Evolutionary conservation across 2,888 invertebrate genomes (phyloP), one percentile per base, ranked within the genome.

Genomic region (Drosophila greeni): DNA sequence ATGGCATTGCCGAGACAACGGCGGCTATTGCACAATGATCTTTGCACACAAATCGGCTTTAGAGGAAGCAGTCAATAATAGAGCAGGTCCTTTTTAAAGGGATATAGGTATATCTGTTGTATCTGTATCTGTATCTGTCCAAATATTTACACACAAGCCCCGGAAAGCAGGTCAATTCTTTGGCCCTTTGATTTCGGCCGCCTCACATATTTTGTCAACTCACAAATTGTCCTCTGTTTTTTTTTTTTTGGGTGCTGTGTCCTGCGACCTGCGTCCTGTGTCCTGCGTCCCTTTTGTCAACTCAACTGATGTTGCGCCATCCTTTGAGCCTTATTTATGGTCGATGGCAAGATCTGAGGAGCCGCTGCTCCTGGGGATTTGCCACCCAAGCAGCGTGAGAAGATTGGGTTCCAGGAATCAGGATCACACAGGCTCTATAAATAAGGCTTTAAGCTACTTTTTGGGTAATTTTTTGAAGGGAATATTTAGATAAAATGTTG

Each of bases 311-410:
- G 48, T 26, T 51, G 51, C 49, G 54, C 69, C 70, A 75, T 71
- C 77, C 77, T 75, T 51, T 47, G 42, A 68, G 69, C 73, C 78
- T 82, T 81, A 72, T 81, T 82, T 82, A 80, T 82, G 80, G 62
- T 56, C 42, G 49, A 64, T 8, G 49, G 14, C 43, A 9, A 48
- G 61, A 62, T 77, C 69, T 72, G 18, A 77, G 53, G 34, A 26
- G 60, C 71, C 68, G 70, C 71, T 24, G 55, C 29, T 37, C 47
- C 70, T 39, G 70, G 12, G 24, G 48, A 49, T 4, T 71, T 71
- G 68, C 82, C 80, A 80, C 80, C 75, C 80, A 58, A 43, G 65
- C 66, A 79, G 73, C 81, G 83, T 81, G 81, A 80, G 81, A 81
- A 81, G 39, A 69, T 66, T 58, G 43, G 16, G 29, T 81, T 81